Evolutionary conservation across 1,140 invertebrate species (phyloP).

Genomic region (Lerema accius): DNA sequence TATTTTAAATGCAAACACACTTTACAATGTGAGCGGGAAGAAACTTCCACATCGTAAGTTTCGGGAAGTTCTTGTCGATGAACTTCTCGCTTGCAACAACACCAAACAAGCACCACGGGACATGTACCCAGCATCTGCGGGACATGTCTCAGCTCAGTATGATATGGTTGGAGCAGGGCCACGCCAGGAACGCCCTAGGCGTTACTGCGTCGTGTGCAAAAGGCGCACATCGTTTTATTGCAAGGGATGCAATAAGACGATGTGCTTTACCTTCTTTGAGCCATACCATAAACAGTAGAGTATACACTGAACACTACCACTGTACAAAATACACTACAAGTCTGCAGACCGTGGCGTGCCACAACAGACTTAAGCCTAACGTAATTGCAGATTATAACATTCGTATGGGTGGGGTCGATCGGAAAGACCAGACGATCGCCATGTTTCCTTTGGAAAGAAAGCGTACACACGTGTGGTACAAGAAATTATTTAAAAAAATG

Average conservation of each 20-base stretch:
- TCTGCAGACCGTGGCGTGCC: background rate
- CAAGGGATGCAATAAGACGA: conserved; percentile 10
- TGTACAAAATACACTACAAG: too few species aligned
- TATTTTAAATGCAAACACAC: conserved; percentile 16
- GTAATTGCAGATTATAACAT: conserved; percentile 13
- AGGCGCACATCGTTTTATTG: conserved; percentile 22
- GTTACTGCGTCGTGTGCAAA: conserved; percentile 9
- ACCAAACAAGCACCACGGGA: too few species aligned
- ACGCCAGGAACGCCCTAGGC: background rate
- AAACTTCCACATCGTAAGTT: too few species aligned
- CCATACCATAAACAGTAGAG: too few species aligned
- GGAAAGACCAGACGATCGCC: conserved; percentile 1
- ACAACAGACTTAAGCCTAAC: background rate
- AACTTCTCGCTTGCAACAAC: too few species aligned
- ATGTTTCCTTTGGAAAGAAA: conserved; percentile 15
- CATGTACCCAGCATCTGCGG: too few species aligned
- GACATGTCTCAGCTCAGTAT: conserved; percentile 6
- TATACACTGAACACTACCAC: too few species aligned
- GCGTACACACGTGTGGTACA: conserved; percentile 8
- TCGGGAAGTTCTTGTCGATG: too few species aligned
- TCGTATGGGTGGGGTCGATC: conserved; percentile 5
- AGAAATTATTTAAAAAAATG: background rate
- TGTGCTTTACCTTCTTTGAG: conserved; percentile 30
- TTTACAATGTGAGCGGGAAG: too few species aligned
- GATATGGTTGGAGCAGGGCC: conserved; percentile 1